phyloP scores from a whole-genome alignment of 2,888 invertebrate species.

The Allygus modestus region DNA sequence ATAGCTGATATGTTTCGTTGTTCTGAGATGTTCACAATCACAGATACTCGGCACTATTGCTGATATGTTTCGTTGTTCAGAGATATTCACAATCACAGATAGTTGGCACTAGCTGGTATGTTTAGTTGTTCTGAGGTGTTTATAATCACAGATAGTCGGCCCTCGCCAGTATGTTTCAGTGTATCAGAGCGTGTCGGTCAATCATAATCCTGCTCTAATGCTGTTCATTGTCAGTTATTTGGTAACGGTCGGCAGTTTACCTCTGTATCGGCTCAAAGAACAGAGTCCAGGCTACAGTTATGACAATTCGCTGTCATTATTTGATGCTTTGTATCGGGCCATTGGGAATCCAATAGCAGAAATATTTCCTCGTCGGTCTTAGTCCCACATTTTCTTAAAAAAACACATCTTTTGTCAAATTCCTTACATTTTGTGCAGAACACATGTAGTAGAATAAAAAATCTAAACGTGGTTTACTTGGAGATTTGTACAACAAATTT shows the following conservation, averaged over 20 bases:
- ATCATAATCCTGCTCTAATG: constrained; percentile 16
- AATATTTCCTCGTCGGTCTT: not conserved
- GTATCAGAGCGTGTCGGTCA: constrained; percentile 42
- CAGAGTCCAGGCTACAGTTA: constrained; percentile 34
- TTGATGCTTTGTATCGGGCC: constrained; percentile 13
- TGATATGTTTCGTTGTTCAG: not conserved
- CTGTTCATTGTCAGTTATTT: constrained; percentile 30
- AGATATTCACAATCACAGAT: not conserved
- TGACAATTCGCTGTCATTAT: constrained; percentile 32
- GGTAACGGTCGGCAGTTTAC: constrained; percentile 10
- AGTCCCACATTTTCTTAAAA: not conserved
- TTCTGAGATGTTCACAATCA: not conserved
- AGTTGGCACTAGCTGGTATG: not conserved
- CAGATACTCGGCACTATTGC: not conserved
- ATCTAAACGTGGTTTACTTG: too few relatives aligned
- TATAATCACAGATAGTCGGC: not conserved
- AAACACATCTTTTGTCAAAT: too few relatives aligned
- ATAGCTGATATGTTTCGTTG: not conserved
- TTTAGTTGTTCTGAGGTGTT: not conserved
- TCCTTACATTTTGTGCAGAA: too few relatives aligned
- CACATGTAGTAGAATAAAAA: too few relatives aligned
- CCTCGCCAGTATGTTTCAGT: constrained; percentile 4
- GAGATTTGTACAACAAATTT: too few relatives aligned
- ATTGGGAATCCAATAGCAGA: not conserved
- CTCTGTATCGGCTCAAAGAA: not conserved